Base-by-base conservation (phyloP, 1,140 invertebrate genomes). In the Philopotamus ludificatus region DNA sequence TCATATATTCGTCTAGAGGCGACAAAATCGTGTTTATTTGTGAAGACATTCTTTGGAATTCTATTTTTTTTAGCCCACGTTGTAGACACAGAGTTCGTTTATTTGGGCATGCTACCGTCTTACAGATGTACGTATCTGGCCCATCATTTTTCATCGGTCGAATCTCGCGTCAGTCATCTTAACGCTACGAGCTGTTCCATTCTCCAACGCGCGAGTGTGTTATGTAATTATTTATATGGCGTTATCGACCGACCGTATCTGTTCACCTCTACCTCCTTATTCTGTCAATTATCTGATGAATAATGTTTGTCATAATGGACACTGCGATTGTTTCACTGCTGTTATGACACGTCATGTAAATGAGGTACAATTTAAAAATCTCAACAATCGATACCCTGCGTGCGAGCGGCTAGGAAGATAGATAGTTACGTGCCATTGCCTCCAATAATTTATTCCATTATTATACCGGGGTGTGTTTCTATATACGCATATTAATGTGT, bases 91-190 rank as follows among this genome's bases (percentile, higher is more conserved):
- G n/a, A n/a, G n/a, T n/a, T n/a, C n/a, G n/a, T n/a, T n/a, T n/a
- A n/a, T n/a, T n/a, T n/a, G n/a, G n/a, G n/a, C n/a, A n/a, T n/a
- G 28, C 28, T 34, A 34, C 28, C 28, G 28, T 34, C 28, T 34
- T 34, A n/a, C n/a, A n/a, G n/a, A 34, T 34, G 4, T 12, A 34
- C 22, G 25, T n/a, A 25, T 22, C 51, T n/a, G 22, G 20, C 41
- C 12, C 12, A n/a, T 61, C 65, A 67, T 67, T 67, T 67, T 57
- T 67, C 65, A 67, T 62, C 34, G 54, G 16, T 50, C 47, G 51
- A 62, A 67, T 67, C 65, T 67, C 49, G 41, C 58, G 57, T 62
- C 65, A 66, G 47, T 66, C 65, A 66, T 66, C 65, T 51, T 23
- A 23, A 28, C 51, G 34, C 23, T 57, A 20, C 23, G 22, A 41